Evolutionary conservation across 2,888 invertebrate species (phyloP), one percentile per base, ranked within the genome.

Genomic region (Rhodophaea formosa): DNA sequence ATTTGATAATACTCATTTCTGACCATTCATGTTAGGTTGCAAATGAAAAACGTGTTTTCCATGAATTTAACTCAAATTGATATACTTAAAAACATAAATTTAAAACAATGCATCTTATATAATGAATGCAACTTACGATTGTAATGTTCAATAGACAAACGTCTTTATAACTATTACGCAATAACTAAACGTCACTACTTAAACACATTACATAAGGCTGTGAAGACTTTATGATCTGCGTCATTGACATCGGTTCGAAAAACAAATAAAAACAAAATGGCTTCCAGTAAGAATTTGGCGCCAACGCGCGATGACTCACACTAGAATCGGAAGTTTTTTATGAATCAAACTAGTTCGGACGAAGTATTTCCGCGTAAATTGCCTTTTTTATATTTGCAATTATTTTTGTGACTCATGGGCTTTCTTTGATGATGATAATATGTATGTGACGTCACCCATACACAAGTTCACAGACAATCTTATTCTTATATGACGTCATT

Each of bases 331-430:
- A 59, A 58, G 54, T 55, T 54, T 54, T 54, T 29, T 29, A 44
- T 71, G 71, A 71, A 61, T 71, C 69, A 67, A 68, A 60, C 56
- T 53, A 59, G 58, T 57, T 61, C 59, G 57, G 62, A 52, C 35
- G 15, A n/a, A 32, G 35, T 58, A 53, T 59, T 62, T 55, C 53
- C 53, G 54, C 29, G 57, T 53, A 54, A 30, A 32, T 43, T 44
- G 17, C 44, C 16, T 58, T 51, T n/a, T 51, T 51, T 17, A 35
- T 51, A 35, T 23, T 23, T 23, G 5, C 12, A 51, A 51, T 51
- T 55, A 55, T 46, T 55, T 49, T 8, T 17, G 44, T 61, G 57
- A 61, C 14, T 61, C 61, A 61, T 17, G 12, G 12, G 16, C 51
- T 51, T 51, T 51, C 51, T 39, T 35, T 35, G 8, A 3, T 17